A percentile compares a stretch with the other conserved stretches of the same genome.
These are phyloP conservation scores for Amiota communis DNA, from an alignment of 2,888 invertebrate genomes.

Conservation along the genomic window DNA sequence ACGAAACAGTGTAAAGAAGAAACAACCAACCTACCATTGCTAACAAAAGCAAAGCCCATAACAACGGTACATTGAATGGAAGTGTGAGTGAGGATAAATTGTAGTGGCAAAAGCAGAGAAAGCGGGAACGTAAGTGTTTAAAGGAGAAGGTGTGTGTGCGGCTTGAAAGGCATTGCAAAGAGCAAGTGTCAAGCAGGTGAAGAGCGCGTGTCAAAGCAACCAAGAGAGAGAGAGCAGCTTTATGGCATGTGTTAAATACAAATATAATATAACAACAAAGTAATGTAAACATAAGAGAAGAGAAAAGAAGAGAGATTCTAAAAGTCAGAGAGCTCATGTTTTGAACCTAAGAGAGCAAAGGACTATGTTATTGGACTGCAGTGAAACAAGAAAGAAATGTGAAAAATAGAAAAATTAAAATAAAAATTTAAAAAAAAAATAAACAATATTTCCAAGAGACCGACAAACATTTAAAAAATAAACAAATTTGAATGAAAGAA, in stretches of 20 bases:
- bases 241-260: no score
- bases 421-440: conserved; percentile 22
- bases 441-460: neutral
- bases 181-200: no score
- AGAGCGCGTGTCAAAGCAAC: no score
- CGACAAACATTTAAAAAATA: neutral
- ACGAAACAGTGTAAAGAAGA: neutral
- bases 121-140: neutral
- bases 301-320: neutral
- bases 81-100: neutral
- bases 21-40: neutral
- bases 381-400: neutral
- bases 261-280: no score
- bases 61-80: neutral
- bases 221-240: no score
- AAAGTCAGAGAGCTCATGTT: conserved; percentile 13
- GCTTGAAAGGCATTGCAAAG: conserved; percentile 8
- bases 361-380: neutral
- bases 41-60: conserved; percentile 7
- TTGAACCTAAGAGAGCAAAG: neutral
- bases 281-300: neutral
- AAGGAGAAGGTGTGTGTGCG: conserved; percentile 1
- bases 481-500: neutral
- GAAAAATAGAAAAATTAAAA: neutral
- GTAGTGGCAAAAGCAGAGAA: neutral